Evolutionary conservation across 2,888 invertebrate species (phyloP), one percentile per base, ranked within the genome.

Genomic region (Elysia crispata): DNA sequence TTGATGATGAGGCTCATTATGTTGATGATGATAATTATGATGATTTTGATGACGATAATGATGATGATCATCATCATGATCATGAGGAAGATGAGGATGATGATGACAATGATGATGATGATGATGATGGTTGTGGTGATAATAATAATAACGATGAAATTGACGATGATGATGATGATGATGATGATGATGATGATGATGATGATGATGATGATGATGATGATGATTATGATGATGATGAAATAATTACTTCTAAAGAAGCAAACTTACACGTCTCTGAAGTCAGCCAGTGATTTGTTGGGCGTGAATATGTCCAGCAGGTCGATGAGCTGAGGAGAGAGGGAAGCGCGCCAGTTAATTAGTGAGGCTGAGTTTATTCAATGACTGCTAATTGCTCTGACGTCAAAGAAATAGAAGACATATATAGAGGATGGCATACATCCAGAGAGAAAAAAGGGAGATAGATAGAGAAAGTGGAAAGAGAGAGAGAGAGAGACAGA

Each of bases 241-340:
- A 41, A 6, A n/a, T n/a, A n/a, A n/a, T 20, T 11, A 23, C 25
- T 18, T 64, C 11, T 11, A 23, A n/a, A 11, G 1, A 23, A 66
- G 25, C 31, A 25, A 86, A 93, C 94, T 92, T 92, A 95, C 94
- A 99, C 96, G 93, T 99, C 98, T 90, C 97, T 95, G 92, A 98
- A 98, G 88, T 96, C 95, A 83, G 96, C 96, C 87, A 97, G 93
- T 67, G 94, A 94, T 77, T 94, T 94, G 78, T 96, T 95, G 15
- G 99, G 98, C 91, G 97, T 97, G 92, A 99, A 99, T 1, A 98
- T 97, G 94, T 99, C 98, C 83, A 99, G 93, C 31, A 94, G 87
- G 66, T 93, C 93, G 87, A 94, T 94, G n/a, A 93, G 91, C 93
- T 93, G 23, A 23, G 23, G 64, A 23, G 23, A 23, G 64, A 23